These are phyloP conservation scores for Drosophila lacertosa DNA, from an alignment of 1,140 invertebrate species.

Conservation along the genomic window DNA sequence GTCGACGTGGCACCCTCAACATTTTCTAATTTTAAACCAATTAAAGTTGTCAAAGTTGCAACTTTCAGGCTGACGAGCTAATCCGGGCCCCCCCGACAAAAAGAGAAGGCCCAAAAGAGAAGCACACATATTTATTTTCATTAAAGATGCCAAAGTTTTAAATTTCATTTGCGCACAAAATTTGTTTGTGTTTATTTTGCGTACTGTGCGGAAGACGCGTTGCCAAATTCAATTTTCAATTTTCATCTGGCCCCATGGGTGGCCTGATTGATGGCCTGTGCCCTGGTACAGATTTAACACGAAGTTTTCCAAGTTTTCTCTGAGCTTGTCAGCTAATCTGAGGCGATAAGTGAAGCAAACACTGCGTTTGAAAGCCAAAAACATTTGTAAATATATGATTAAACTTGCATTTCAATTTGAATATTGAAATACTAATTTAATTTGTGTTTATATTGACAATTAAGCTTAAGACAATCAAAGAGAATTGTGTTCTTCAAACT, in stretches of 20 bases:
- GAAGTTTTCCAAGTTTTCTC: slow-evolving; percentile 29
- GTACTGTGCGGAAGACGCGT: slow-evolving; percentile 10
- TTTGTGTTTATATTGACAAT: too few species aligned
- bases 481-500: too few species aligned
- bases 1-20: slow-evolving; percentile 1
- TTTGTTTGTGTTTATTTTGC: slow-evolving; percentile 39
- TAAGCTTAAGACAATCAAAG: too few species aligned
- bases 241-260: slow-evolving; percentile 34
- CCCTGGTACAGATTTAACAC: slow-evolving; percentile 28
- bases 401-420: slow-evolving; percentile 5
- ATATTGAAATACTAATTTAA: too few species aligned
- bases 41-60: slow-evolving; percentile 76
- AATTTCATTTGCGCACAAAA: slow-evolving; percentile 66
- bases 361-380: slow-evolving; percentile 4
- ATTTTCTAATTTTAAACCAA: slow-evolving; percentile 77
- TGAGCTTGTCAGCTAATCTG: slow-evolving; percentile 58
- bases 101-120: slow-evolving; percentile 10
- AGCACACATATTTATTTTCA: slow-evolving; percentile 68
- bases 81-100: slow-evolving; percentile 51
- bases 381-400: slow-evolving; percentile 4
- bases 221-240: slow-evolving; percentile 56
- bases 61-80: slow-evolving; percentile 57
- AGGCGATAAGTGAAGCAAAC: slow-evolving; percentile 10
- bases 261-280: slow-evolving; percentile 37
- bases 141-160: slow-evolving; percentile 79